phyloP scores from a whole-genome alignment of 2,888 invertebrate species.

The Pyrrhia umbra region DNA sequence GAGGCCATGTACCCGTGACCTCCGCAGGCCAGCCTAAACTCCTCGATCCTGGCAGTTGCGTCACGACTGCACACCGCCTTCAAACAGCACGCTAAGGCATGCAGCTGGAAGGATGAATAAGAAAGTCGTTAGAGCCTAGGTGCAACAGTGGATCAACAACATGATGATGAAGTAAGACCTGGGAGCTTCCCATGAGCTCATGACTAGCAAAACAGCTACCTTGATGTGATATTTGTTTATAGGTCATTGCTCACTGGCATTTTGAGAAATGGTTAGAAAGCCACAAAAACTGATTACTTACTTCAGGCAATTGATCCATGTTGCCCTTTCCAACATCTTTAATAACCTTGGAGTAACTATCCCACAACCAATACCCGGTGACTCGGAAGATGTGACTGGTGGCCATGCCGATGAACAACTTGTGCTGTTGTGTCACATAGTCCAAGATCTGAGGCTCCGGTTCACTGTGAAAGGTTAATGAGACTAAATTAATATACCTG shows the following conservation, averaged over 20 bases:
- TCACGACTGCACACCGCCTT: slow-evolving; percentile 96
- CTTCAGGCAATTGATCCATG: slow-evolving; percentile 95
- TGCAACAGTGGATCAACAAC: too few relatives aligned
- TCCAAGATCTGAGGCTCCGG: slow-evolving; percentile 97
- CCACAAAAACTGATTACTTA: slow-evolving; percentile 68
- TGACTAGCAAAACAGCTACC: too few relatives aligned
- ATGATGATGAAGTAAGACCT: too few relatives aligned
- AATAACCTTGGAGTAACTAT: slow-evolving; percentile 93
- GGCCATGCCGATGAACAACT: slow-evolving; percentile 96
- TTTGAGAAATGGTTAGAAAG: too few relatives aligned
- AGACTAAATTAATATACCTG: not conserved
- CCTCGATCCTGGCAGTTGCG: slow-evolving; percentile 93
- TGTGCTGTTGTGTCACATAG: slow-evolving; percentile 97
- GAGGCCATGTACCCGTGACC: slow-evolving; percentile 97
- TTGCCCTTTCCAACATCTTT: slow-evolving; percentile 94
- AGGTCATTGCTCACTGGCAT: too few relatives aligned
- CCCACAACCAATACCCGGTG: slow-evolving; percentile 94
- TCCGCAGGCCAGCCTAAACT: slow-evolving; percentile 96
- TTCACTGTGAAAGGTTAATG: slow-evolving; percentile 84
- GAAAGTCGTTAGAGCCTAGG: too few relatives aligned
- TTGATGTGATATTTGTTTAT: too few relatives aligned
- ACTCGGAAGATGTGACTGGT: slow-evolving; percentile 94
- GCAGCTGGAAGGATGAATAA: slow-evolving; percentile 90
- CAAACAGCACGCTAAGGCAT: slow-evolving; percentile 96
- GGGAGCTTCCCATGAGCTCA: too few relatives aligned